Base-by-base conservation (phyloP, 2,113 vertebrate genomes). In the Pelecanus crispus region DNA sequence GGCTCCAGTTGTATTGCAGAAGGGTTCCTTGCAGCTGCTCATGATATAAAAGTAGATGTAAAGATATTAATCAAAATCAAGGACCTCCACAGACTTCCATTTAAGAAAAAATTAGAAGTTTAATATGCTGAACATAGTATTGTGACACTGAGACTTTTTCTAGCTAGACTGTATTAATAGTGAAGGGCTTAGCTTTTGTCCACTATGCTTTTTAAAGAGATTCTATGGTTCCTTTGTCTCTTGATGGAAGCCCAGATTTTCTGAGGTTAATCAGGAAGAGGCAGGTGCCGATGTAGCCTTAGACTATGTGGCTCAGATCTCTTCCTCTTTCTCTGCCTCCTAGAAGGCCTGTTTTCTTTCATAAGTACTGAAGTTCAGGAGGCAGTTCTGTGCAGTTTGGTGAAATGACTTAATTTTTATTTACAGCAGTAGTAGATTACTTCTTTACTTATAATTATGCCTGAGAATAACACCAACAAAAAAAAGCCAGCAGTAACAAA, bases 241-340 rank as follows among this genome's bases (percentile, higher is more conserved):
- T 32, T 26, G n/a, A 42, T 6, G 70, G 49, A 80, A 82, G 47
- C 22, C 18, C 18, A 66, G 34, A n/a, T 79, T 75, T 80, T 90
- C 66, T 87, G 58, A 81, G 32, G 17, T 55, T 86, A 38, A 47
- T 45, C 18, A 44, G 19, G 50, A 34, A 85, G 4, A 62, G 31
- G 28, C 6, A 36, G 31, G 42, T 45, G 17, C 20, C 0, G 0
- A 19, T 24, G 13, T n/a, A 70, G 16, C 10, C 8, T 70, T 47
- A 45, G 10, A 22, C 13, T n/a, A 18, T 0, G 0, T 17, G 8
- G 3, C 49, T 72, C 38, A 66, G 25, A 70, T 14, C 16, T 75
- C 32, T 70, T 42, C 20, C 24, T 63, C 6, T 52, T 89, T 66
- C 40, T 90, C 36, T 77, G 44, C 36, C 63, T 53, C 44, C 26